A percentile compares a stretch with the other conserved stretches of the same genome.
phyloP scores from a whole-genome alignment of 35 echinoderm and acorn worm species.

The Eucidaris tribuloides region DNA sequence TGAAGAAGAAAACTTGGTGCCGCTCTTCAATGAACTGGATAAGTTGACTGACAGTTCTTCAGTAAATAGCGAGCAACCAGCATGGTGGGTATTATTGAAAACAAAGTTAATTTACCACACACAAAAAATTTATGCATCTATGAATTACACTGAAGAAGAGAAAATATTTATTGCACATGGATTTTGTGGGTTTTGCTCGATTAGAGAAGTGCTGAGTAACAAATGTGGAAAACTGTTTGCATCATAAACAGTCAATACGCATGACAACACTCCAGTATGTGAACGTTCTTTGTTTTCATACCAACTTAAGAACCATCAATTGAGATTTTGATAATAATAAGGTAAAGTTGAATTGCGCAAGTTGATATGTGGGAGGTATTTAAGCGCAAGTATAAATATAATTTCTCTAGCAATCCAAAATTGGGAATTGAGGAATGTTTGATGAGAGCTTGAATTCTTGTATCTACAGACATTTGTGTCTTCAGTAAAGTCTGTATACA shows the following conservation, averaged over 20 bases:
- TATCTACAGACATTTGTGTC: no score
- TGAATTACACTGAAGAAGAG: neutral
- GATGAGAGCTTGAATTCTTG: no score
- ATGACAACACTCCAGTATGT: neutral
- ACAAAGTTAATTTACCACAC: no score
- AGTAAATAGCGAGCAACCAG: neutral
- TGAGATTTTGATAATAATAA: no score
- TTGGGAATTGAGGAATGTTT: no score
- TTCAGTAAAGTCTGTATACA: no score
- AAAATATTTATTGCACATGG: neutral
- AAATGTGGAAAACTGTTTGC: neutral
- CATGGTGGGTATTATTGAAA: constrained; percentile 30
- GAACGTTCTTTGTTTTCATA: neutral
- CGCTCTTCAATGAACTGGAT: constrained; percentile 54
- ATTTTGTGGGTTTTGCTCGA: neutral
- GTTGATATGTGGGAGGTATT: no score
- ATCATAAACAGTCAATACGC: neutral
- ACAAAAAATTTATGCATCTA: neutral
- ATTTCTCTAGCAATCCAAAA: no score
- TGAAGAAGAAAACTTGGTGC: constrained; percentile 54
- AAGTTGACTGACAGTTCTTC: constrained; percentile 12
- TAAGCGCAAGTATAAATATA: no score
- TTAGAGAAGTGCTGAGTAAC: neutral
- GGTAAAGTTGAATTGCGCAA: no score
- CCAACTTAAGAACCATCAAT: no score